Base-by-base conservation (phyloP, 2,113 vertebrate genomes). In the Oncorhynchus nerka region DNA sequence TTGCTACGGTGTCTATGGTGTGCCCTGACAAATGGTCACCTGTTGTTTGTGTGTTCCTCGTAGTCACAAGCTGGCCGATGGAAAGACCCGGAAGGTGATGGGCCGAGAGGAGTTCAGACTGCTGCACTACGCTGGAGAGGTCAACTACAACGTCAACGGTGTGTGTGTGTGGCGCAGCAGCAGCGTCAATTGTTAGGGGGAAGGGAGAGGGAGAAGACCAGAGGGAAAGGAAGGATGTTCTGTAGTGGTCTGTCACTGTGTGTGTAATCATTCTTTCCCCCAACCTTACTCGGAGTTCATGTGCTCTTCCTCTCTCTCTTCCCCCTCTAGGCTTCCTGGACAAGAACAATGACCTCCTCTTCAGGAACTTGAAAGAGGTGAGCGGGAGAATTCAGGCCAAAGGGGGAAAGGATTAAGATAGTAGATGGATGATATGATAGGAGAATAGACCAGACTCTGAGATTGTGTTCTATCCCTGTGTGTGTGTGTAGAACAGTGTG, bases 291-390 rank as follows among this genome's bases (percentile, higher is more conserved):
- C 20, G 4, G 55, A 3, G 19, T 68, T 19, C 20, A 7, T 32
- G 65, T 34, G 24, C 0, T 68, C 65, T 68, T 3, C 7, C 26
- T 12, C 13, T 1, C 68, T 64, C 55, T 77, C 1, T 8, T 87
- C 28, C 76, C 49, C 72, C 65, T 77, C 65, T 86, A 99, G 98
- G 98, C 79, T 99, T 99, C 89, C 88, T 99, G 91, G 98, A 99
- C 92, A 99, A 99, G 90, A 99, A 99, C 94, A 99, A 99, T 0
- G 98, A 99, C 85, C 95, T 99, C 67, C 96, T 99, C 22, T 99
- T 99, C 89, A 94, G 98, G 86, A 99, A 99, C 91, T 84, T 99
- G 78, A 99, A 99, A 86, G 97, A 99, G 95, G 98, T 98, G 85
- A 95, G 94, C 34, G 20, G 34, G 59, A 62, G 26, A 34, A 34